These are phyloP conservation scores for Leptestheria dahalacensis DNA, from an alignment of 1,140 invertebrate species.

Conservation along the genomic window DNA sequence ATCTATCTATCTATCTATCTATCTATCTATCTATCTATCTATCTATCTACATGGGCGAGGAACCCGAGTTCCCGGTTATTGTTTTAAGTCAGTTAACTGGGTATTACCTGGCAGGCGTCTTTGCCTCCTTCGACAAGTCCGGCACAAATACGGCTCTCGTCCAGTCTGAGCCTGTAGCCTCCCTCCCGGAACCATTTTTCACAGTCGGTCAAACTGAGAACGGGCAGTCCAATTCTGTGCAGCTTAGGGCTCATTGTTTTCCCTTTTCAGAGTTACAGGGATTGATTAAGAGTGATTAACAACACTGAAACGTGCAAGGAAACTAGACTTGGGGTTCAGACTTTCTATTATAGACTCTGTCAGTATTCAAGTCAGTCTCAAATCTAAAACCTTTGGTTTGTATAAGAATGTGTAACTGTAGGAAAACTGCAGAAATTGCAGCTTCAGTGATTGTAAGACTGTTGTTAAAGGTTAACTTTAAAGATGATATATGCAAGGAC, in stretches of 20 bases:
- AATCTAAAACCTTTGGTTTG: too few relatives aligned
- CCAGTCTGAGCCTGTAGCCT: background rate
- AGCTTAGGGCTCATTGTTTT: background rate
- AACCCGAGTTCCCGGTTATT: background rate
- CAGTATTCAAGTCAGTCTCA: too few relatives aligned
- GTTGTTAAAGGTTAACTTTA: too few relatives aligned
- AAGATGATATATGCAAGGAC: too few relatives aligned
- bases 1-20: background rate
- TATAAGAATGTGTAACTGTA: too few relatives aligned
- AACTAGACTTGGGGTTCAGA: background rate
- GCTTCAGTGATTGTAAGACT: too few relatives aligned
- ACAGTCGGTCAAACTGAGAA: constrained; percentile 2
- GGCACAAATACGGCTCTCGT: constrained; percentile 7
- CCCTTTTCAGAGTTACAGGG: background rate
- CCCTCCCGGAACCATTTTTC: background rate
- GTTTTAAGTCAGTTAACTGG: background rate
- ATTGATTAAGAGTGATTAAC: background rate
- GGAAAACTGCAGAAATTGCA: too few relatives aligned
- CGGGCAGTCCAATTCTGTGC: constrained; percentile 6
- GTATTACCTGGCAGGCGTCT: constrained; percentile 13
- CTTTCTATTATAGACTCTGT: background rate
- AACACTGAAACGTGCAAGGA: background rate
- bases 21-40: background rate
- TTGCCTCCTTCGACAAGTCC: constrained; percentile 12
- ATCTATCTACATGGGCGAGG: too few relatives aligned